These are phyloP conservation scores for Sipha maydis DNA, from an alignment of 2,888 invertebrate genomes.

Conservation along the genomic window DNA sequence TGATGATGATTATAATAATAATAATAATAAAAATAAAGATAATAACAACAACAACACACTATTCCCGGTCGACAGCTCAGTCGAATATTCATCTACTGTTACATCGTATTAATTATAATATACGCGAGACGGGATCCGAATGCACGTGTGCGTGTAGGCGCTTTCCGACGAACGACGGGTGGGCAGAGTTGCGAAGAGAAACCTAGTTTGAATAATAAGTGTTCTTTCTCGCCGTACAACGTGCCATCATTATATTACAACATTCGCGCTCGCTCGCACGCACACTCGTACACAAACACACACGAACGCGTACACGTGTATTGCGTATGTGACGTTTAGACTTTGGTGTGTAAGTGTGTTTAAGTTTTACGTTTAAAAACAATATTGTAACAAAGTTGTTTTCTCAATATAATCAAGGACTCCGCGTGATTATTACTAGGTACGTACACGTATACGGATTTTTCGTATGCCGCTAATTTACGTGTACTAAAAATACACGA, in stretches of 20 bases:
- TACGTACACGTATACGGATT: not conserved
- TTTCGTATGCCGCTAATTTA: not conserved
- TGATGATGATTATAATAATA: not conserved
- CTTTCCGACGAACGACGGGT: not conserved
- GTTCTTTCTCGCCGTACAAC: not conserved
- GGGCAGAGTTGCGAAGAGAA: not conserved
- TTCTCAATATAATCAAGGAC: not conserved
- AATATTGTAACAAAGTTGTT: not conserved
- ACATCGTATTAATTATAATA: not conserved
- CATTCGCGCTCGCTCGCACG: not conserved
- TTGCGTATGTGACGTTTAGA: not conserved
- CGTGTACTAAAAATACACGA: not conserved
- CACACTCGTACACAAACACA: not conserved
- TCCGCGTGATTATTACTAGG: not conserved
- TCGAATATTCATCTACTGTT: too few relatives aligned
- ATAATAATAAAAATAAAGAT: not conserved
- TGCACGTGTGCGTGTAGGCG: not conserved
- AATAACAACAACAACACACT: not conserved
- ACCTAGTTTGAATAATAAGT: not conserved
- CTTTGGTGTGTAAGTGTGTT: not conserved
- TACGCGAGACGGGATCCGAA: not conserved
- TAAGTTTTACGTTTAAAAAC: not conserved
- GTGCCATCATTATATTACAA: not conserved
- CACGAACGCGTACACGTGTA: not conserved
- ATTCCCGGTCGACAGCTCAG: too few relatives aligned